Base-by-base conservation (phyloP, 1,140 invertebrate species). In the Pseudoatta argentina region DNA sequence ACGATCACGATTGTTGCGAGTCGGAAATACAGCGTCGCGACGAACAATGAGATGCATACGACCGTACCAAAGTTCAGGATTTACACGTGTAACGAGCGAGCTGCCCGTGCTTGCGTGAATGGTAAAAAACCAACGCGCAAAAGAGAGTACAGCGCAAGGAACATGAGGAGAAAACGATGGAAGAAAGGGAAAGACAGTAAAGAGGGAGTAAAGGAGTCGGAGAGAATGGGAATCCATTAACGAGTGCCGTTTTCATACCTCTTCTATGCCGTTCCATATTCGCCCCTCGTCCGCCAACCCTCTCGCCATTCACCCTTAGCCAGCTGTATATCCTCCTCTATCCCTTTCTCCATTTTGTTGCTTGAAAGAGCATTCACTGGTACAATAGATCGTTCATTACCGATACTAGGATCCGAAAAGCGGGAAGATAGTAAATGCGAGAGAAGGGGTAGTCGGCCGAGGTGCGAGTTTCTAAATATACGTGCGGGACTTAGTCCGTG, bases 361-460 rank as follows among this genome's bases (percentile, higher is more conserved):
- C 79, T 57, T 88, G 85, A 91, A 88, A 89, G 88, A 91, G 86
- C 90, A 78, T 81, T 88, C 59, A 87, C 82, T 71, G 71, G 57
- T 90, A 92, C 91, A 92, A 92, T 92, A 91, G 91, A 92, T 92
- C 90, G 91, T 92, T 92, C 91, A 92, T 92, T 92, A 92, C 91
- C 88, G 91, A 92, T 92, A 91, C 90, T 77, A 59, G 55, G 64
- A 24, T 24, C 64, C 86, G 77, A 89, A 83, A 91, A 88, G 90
- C 86, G 86, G 69, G 76, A 69, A 91, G 90, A 89, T 91, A 91
- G 88, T 87, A 89, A 44, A 91, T 89, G 88, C 88, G 88, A 85
- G 83, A 77, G 86, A 90, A 55, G 79, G 86, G 63, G 34, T 76
- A 51, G 53, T 51, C 18, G 18, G 57, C 7, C 27, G 59, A 78